phyloP scores from a whole-genome alignment of 2,113 vertebrate genomes.

The Bagarius yarrelli region DNA sequence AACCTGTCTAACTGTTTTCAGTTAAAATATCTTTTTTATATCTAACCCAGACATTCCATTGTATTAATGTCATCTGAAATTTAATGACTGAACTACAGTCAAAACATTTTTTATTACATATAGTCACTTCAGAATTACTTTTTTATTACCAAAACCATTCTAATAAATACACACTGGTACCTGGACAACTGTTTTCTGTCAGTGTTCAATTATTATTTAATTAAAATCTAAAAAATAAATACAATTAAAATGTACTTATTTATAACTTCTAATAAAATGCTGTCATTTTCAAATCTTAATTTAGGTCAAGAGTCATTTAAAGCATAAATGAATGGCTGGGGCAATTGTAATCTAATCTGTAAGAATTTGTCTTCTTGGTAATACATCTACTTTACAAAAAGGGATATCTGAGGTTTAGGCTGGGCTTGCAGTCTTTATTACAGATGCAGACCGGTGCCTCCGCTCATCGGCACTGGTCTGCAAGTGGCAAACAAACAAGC shows the following conservation, averaged over 20 bases:
- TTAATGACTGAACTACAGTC: background rate
- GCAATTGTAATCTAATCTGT: too few relatives aligned
- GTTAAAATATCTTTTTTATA: slow-evolving; percentile 27
- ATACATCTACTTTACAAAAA: too few relatives aligned
- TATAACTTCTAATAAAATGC: too few relatives aligned
- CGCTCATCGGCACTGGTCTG: too few relatives aligned
- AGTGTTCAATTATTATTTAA: background rate
- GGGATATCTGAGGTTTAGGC: too few relatives aligned
- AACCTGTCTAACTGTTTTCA: slow-evolving; percentile 11
- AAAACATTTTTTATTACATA: background rate
- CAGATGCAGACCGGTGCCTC: too few relatives aligned
- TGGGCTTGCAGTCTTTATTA: too few relatives aligned
- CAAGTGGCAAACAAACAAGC: too few relatives aligned
- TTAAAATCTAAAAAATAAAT: background rate
- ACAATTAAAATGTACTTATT: background rate
- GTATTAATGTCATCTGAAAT: slow-evolving; percentile 9
- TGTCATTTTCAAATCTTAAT: too few relatives aligned
- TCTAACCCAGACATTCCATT: background rate
- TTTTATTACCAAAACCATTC: background rate
- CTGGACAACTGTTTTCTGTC: background rate
- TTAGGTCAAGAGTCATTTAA: too few relatives aligned
- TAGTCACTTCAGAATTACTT: background rate
- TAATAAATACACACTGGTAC: background rate
- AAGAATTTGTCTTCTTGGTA: too few relatives aligned
- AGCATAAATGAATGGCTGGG: too few relatives aligned